phyloP scores from a whole-genome alignment of 2,888 invertebrate species.

The Hipparchia semele region DNA sequence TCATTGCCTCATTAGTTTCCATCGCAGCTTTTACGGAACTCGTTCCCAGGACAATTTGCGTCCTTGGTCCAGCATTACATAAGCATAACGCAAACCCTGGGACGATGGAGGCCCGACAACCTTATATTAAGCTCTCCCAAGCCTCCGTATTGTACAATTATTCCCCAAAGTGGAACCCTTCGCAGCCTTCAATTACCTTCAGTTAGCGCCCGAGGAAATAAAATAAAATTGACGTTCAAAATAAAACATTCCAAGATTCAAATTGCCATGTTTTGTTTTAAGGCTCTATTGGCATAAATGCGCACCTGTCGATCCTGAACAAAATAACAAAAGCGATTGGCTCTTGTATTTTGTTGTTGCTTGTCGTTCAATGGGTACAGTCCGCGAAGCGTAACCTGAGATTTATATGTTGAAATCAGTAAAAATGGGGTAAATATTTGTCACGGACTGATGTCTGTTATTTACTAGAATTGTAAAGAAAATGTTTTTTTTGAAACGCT shows the following conservation, averaged over 20 bases:
- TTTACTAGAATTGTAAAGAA: no score
- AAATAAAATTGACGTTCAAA: constrained; percentile 75
- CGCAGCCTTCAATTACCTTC: constrained; percentile 79
- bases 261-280: constrained; percentile 56
- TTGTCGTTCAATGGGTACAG: neutral
- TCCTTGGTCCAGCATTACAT: constrained; percentile 72
- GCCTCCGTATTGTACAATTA: constrained; percentile 79
- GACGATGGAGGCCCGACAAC: constrained; percentile 63
- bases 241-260: constrained; percentile 72
- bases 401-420: no score
- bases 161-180: constrained; percentile 79
- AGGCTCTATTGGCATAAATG: constrained; percentile 4
- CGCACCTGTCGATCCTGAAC: constrained; percentile 14
- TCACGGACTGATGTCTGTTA: no score
- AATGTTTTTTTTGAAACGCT: no score
- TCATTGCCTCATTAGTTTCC: constrained; percentile 77
- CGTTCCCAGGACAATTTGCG: constrained; percentile 78
- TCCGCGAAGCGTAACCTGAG: no score
- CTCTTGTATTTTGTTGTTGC: neutral
- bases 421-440: no score
- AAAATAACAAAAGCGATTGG: constrained; percentile 12
- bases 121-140: constrained; percentile 79
- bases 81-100: constrained; percentile 67
- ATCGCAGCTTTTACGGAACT: constrained; percentile 75
- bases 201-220: constrained; percentile 72